A percentile compares a stretch with the other conserved stretches of the same genome.
phyloP scores from a whole-genome alignment of 2,113 vertebrate species.

The Apodemus sylvaticus region DNA sequence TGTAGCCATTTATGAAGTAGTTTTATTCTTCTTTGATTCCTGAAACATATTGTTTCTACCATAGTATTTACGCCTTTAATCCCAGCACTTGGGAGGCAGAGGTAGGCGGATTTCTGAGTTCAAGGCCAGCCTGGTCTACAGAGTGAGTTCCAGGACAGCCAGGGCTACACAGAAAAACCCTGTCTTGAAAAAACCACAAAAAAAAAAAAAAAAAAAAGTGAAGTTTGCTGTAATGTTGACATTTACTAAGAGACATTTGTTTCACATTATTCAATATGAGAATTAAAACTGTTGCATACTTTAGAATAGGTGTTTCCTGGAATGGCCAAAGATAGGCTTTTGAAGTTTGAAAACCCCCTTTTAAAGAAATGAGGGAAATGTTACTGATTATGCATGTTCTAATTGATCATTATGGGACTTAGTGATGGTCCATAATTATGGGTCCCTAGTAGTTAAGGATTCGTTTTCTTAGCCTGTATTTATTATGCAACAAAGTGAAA shows the following conservation, averaged over 20 bases:
- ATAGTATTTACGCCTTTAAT: too few relatives aligned
- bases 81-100: too few relatives aligned
- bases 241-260: constrained; percentile 54
- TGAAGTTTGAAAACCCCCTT: not conserved
- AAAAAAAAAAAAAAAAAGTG: too few relatives aligned
- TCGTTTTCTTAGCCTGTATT: constrained; percentile 20
- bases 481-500: constrained; percentile 16
- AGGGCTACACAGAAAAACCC: too few relatives aligned
- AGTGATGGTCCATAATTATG: not conserved
- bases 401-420: not conserved
- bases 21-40: not conserved
- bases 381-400: not conserved
- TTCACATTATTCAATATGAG: constrained; percentile 30
- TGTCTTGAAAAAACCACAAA: too few relatives aligned
- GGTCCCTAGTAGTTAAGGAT: constrained; percentile 13
- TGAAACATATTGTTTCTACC: constrained; percentile 37
- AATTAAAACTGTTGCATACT: constrained; percentile 21
- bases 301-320: constrained; percentile 8
- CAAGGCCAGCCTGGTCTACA: too few relatives aligned
- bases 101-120: too few relatives aligned
- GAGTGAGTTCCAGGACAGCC: too few relatives aligned
- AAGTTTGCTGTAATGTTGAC: constrained; percentile 7
- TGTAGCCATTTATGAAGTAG: not conserved
- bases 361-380: constrained; percentile 10
- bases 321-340: not conserved